These are phyloP conservation scores for Tadarida brasiliensis DNA, from an alignment of 2,797 vertebrate genomes.

Conservation along the genomic window DNA sequence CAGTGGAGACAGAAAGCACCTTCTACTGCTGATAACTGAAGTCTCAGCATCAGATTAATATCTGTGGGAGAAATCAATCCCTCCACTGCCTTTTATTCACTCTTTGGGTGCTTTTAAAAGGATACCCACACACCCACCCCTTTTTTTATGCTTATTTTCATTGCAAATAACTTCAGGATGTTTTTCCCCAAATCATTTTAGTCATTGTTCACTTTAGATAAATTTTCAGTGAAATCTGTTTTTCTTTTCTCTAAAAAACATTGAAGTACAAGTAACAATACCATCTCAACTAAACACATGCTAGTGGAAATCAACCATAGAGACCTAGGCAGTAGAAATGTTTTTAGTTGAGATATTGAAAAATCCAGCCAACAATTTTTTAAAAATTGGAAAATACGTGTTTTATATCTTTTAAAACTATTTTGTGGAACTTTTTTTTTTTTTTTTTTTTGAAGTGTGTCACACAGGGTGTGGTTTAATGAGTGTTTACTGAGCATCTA, in stretches of 20 bases:
- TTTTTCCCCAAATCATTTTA: not conserved
- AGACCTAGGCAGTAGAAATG: not conserved
- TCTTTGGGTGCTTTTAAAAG: not conserved
- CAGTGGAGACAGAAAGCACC: not conserved
- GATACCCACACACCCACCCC: rapidly evolving
- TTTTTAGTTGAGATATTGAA: conserved; percentile 58
- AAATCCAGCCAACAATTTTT: not conserved
- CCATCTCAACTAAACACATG: conserved; percentile 22
- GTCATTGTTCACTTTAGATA: conserved; percentile 20
- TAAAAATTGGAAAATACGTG: not conserved
- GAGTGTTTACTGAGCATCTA: not conserved
- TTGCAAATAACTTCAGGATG: conserved; percentile 29
- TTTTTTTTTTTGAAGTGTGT: no score
- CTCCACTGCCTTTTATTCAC: not conserved
- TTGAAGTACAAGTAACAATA: conserved; percentile 32
- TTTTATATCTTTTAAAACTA: conserved; percentile 53
- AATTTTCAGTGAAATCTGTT: conserved; percentile 54
- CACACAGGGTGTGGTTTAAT: not conserved
- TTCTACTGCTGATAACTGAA: not conserved
- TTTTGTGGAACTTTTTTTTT: conserved; percentile 47
- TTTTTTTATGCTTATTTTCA: not conserved
- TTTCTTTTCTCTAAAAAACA: conserved; percentile 50
- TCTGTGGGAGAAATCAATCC: not conserved
- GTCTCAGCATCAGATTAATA: not conserved
- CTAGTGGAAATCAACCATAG: conserved; percentile 60